Evolutionary conservation across 2,888 invertebrate genomes (phyloP), one percentile per base, ranked within the genome.

Genomic region (Hypomecis atomaria): DNA sequence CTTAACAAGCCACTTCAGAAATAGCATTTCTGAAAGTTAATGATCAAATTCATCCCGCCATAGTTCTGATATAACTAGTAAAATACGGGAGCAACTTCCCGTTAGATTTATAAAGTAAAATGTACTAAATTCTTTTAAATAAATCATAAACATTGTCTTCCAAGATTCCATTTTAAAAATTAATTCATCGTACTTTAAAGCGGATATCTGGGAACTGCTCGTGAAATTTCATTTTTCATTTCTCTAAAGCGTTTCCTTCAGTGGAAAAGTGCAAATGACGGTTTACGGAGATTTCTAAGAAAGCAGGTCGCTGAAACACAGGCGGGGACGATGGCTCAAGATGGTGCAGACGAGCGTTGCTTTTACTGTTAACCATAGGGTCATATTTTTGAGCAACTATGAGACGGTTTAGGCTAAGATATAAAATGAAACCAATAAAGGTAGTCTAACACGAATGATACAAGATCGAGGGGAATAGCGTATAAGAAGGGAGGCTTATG

Each of bases 141-240:
- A 33, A 33, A 57, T 60, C 57, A 62, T 58, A 49, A 68, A 50
- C 36, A 58, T 63, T 50, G 13, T 49, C 38, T 63, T 61, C 52
- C 5, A 13, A 60, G 67, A 67, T 59, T 56, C 45, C 52, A 66
- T 71, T 23, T 66, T 62, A 67, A 67, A 59, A 66, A 63, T 68
- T 68, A 70, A 67, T 71, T 68, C 58, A 47, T 58, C 47, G 44
- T 53, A 54, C 49, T 70, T 66, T 52, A 66, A 64, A 62, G 38
- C 56, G 67, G 62, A 65, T 63, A 59, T 67, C 68, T 64, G 70
- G 66, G 73, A 78, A 74, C 83, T 87, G 86, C 70, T 78, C 75
- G 72, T 85, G 87, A 88, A 84, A 89, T 86, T 89, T 88, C 86
- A 90, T 90, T 90, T 90, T 88, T 90, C 90, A 90, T 89, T 83